Conservation (phyloP, 2,888 invertebrate genomes). For the Trilocha varians region DNA sequence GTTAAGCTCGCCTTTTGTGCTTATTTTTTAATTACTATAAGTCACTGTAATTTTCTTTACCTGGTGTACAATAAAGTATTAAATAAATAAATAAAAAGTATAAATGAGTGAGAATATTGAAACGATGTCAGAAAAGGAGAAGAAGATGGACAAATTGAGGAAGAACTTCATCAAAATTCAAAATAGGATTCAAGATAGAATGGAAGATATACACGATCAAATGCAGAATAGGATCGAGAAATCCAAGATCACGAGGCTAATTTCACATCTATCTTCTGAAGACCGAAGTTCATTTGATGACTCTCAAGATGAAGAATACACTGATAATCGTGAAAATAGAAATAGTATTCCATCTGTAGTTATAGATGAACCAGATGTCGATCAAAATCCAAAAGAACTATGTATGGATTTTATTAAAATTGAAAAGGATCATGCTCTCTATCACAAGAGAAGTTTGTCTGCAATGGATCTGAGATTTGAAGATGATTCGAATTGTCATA, state of each 20-base stretch:
- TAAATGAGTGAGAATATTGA: background rate
- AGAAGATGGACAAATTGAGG: slow-evolving; percentile 51
- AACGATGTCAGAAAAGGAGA: slow-evolving; percentile 43
- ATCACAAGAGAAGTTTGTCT: slow-evolving; percentile 38
- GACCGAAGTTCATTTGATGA: slow-evolving; percentile 46
- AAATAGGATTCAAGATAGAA: slow-evolving; percentile 52
- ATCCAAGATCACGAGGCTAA: slow-evolving; percentile 41
- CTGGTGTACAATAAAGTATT: no score
- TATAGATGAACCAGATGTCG: slow-evolving; percentile 36
- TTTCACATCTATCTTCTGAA: slow-evolving; percentile 48
- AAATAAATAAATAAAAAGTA: no score
- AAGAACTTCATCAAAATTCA: slow-evolving; percentile 47
- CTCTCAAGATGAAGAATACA: slow-evolving; percentile 22
- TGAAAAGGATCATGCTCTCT: slow-evolving; percentile 42
- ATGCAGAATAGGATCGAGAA: slow-evolving; percentile 50
- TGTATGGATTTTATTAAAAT: slow-evolving; percentile 45
- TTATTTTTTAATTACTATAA: no score
- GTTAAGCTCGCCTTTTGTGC: no score
- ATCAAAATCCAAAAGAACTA: slow-evolving; percentile 28
- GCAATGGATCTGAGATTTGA: slow-evolving; percentile 42
- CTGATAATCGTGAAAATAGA: slow-evolving; percentile 12
- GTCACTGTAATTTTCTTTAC: no score
- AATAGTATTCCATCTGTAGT: slow-evolving; percentile 45
- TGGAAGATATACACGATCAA: slow-evolving; percentile 60
- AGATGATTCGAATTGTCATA: slow-evolving; percentile 30